Conservation (phyloP, 2,797 vertebrate genomes). For the Champsocephalus esox region DNA sequence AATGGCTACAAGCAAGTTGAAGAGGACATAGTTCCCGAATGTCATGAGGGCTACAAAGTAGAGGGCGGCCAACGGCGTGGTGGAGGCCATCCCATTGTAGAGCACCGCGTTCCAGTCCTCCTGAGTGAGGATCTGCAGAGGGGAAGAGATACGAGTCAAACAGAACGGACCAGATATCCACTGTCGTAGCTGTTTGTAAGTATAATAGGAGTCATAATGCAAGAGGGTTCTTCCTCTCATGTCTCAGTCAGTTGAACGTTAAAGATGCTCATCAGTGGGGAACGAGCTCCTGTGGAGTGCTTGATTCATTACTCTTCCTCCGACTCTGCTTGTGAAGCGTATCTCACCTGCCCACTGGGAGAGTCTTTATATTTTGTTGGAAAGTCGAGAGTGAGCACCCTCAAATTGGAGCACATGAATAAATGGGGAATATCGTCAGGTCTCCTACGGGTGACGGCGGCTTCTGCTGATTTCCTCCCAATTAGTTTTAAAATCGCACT, state of each 20-base stretch:
- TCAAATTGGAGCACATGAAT: conserved; percentile 65
- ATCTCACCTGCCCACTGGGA: conserved; percentile 56
- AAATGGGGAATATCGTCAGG: conserved; percentile 35
- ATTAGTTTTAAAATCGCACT: conserved; percentile 29
- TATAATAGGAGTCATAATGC: neutral
- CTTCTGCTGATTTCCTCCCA: conserved; percentile 47
- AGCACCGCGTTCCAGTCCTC: conserved; percentile 98
- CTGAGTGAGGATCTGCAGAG: conserved; percentile 92
- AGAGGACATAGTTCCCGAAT: conserved; percentile 97
- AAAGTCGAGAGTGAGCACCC: conserved; percentile 28
- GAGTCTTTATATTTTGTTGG: conserved; percentile 41
- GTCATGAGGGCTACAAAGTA: conserved; percentile 98
- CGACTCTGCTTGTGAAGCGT: conserved; percentile 42
- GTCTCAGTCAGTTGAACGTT: conserved; percentile 46
- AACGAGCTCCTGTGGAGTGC: conserved; percentile 53
- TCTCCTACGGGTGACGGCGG: conserved; percentile 16
- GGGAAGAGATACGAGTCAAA: neutral
- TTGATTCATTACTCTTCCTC: conserved; percentile 54
- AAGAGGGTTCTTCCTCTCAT: conserved; percentile 32
- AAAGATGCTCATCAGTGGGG: conserved; percentile 64
- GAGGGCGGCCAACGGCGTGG: conserved; percentile 93
- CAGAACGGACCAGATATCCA: neutral
- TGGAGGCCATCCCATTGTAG: conserved; percentile 95
- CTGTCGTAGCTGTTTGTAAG: conserved; percentile 11
- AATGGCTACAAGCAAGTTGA: conserved; percentile 97